These are phyloP conservation scores for Platysteira castanea DNA, from an alignment of 2,113 vertebrate species.

Conservation along the genomic window DNA sequence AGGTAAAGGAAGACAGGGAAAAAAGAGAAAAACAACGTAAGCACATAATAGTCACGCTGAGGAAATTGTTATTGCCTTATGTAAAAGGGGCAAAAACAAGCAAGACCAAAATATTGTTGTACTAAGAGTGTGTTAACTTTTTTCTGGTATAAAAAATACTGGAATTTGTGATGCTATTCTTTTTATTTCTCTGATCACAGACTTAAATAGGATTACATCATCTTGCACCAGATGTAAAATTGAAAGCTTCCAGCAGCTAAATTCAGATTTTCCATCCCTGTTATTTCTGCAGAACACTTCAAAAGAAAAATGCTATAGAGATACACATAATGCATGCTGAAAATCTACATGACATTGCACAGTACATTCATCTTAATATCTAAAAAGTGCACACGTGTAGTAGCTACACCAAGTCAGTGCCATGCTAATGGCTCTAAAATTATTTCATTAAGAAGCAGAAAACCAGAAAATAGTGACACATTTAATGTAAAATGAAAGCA, in stretches of 20 bases:
- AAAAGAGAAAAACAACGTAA: background rate
- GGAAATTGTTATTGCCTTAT: background rate
- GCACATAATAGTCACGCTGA: background rate
- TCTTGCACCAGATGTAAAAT: background rate
- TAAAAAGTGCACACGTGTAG: conserved; percentile 7
- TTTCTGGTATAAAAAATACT: background rate
- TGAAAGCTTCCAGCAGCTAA: background rate
- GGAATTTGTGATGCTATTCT: background rate
- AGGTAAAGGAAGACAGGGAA: background rate
- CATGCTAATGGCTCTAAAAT: conserved; percentile 29
- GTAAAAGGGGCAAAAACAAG: background rate
- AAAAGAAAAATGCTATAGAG: background rate
- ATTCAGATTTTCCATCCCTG: background rate
- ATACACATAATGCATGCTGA: background rate
- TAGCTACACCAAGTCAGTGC: conserved; percentile 1
- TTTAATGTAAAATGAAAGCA: conserved; percentile 6
- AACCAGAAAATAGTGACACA: background rate
- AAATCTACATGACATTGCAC: conserved; percentile 16
- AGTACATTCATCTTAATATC: conserved; percentile 31
- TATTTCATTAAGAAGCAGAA: conserved; percentile 29
- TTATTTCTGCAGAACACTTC: background rate
- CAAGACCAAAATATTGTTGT: background rate
- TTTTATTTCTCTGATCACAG: background rate
- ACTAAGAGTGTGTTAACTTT: background rate
- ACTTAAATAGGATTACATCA: background rate